These are phyloP conservation scores for Nyctereutes procyonoides DNA, from an alignment of 2,113 vertebrate species.

Conservation along the genomic window DNA sequence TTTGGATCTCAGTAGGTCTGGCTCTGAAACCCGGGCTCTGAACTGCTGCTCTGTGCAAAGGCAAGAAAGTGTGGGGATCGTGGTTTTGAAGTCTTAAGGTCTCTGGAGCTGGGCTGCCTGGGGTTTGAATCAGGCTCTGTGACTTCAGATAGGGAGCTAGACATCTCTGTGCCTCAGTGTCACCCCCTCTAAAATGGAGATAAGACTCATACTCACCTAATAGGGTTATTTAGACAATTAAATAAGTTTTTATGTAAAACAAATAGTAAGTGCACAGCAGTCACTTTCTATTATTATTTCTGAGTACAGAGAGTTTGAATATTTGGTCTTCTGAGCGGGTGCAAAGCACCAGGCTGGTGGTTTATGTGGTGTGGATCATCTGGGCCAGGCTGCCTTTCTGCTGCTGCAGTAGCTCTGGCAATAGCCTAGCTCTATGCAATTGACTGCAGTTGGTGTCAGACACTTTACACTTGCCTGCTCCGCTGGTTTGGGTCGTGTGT, in stretches of 20 bases:
- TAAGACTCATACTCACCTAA: background rate
- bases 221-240: background rate
- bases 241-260: background rate
- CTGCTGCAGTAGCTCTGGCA: background rate
- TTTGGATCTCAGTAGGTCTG: background rate
- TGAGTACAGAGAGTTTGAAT: background rate
- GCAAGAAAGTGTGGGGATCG: background rate
- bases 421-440: background rate
- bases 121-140: background rate
- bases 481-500: slow-evolving; percentile 14
- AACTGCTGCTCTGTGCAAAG: background rate
- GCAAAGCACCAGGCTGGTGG: background rate
- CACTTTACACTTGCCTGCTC: background rate
- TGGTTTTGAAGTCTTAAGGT: no score
- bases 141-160: background rate
- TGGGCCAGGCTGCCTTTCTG: background rate
- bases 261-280: background rate
- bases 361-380: rapidly evolving
- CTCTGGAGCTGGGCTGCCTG: background rate
- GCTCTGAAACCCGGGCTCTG: background rate
- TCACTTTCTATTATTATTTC: background rate
- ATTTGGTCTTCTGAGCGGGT: background rate
- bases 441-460: background rate
- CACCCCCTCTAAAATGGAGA: background rate
- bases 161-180: background rate